Evolutionary conservation across 2,888 invertebrate genomes (phyloP).

Genomic region (Tridacna crocea): DNA sequence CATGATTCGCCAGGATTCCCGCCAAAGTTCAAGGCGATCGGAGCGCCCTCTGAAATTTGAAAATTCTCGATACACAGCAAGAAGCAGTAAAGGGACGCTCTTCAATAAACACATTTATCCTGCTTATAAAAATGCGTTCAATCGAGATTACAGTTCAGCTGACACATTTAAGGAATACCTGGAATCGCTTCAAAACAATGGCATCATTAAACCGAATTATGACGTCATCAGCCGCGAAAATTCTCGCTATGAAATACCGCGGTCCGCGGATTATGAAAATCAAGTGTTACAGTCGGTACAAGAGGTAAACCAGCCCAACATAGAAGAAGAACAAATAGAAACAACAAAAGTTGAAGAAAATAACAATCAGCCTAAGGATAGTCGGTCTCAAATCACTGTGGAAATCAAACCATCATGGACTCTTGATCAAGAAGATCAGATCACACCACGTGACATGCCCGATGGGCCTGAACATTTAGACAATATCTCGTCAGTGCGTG

Average conservation of each 20-base stretch:
- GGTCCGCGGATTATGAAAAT: slow-evolving; percentile 57
- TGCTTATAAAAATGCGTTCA: slow-evolving; percentile 33
- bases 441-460: slow-evolving; percentile 4
- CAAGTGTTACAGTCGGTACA: slow-evolving; percentile 63
- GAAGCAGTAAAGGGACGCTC: slow-evolving; percentile 36
- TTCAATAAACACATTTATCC: slow-evolving; percentile 43
- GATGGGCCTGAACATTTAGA: slow-evolving; percentile 31
- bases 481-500: slow-evolving; percentile 53
- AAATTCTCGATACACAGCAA: slow-evolving; percentile 41
- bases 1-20: slow-evolving; percentile 46
- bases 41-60: slow-evolving; percentile 67
- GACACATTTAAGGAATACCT: slow-evolving; percentile 68
- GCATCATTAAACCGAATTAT: slow-evolving; percentile 37
- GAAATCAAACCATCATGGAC: slow-evolving; percentile 66
- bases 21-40: slow-evolving; percentile 30
- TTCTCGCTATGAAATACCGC: slow-evolving; percentile 31
- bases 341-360: background rate
- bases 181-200: slow-evolving; percentile 51
- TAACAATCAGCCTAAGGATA: background rate
- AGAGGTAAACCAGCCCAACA: slow-evolving; percentile 62
- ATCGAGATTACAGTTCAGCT: slow-evolving; percentile 64
- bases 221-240: slow-evolving; percentile 30
- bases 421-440: slow-evolving; percentile 26
- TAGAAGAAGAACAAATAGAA: background rate
- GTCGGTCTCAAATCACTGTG: slow-evolving; percentile 47